Percentiles rank a stretch among this genome's conserved stretches.
Evolutionary conservation across 2,888 invertebrate species (phyloP).

Genomic region (Petrophora chlorosata): DNA sequence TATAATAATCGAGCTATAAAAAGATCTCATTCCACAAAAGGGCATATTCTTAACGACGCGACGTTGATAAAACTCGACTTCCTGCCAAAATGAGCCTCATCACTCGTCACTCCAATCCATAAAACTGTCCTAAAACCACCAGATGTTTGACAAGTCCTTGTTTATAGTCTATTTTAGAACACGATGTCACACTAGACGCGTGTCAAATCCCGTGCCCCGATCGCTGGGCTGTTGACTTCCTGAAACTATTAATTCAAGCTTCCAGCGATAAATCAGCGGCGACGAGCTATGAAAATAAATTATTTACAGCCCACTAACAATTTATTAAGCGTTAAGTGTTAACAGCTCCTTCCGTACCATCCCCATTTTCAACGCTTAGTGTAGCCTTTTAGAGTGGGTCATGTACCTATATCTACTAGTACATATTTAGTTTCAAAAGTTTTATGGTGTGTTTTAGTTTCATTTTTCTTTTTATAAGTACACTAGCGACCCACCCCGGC

Average conservation of each 20-base stretch:
- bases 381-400: neutral
- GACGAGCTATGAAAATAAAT: constrained; percentile 63
- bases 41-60: constrained; percentile 11
- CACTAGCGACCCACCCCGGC: too few relatives aligned
- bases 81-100: constrained; percentile 27
- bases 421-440: too few relatives aligned
- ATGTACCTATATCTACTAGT: too few relatives aligned
- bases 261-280: constrained; percentile 57
- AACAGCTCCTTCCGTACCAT: constrained; percentile 47
- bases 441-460: too few relatives aligned
- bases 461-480: too few relatives aligned
- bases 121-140: constrained; percentile 28
- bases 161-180: constrained; percentile 51
- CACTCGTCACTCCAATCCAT: constrained; percentile 31
- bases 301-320: constrained; percentile 55
- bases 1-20: too few relatives aligned
- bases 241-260: constrained; percentile 66
- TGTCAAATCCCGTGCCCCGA: constrained; percentile 38
- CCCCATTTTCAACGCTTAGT: constrained; percentile 8
- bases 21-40: neutral
- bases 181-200: constrained; percentile 43
- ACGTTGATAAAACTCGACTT: constrained; percentile 27
- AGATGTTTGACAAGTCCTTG: constrained; percentile 40
- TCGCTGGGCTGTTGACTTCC: constrained; percentile 51
- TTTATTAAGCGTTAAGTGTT: constrained; percentile 57